Base-by-base conservation (phyloP, 1,140 invertebrate genomes). In the Helicoverpa zea region DNA sequence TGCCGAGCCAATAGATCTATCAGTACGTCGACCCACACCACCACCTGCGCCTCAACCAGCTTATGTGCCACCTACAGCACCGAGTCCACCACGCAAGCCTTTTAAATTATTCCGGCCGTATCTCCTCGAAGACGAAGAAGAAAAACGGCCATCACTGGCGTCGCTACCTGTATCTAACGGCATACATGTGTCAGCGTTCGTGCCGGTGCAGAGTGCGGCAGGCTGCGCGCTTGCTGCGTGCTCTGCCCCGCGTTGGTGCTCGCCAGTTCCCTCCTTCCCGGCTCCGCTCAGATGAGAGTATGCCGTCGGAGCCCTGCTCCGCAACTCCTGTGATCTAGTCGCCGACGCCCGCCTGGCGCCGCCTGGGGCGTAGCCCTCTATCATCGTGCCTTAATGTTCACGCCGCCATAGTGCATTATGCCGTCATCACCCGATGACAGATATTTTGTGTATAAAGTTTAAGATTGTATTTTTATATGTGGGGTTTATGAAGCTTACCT, bases 51-150 rank as follows among this genome's bases (percentile, higher is more conserved):
- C 86, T 2, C 82, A 87, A 35, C 81, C 85, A 30, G 81, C 72
- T 29, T 79, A 82, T 54, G 85, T 81, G 70, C 84, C 59, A 18
- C 82, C 72, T 23, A 68, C 84, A 2, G 78, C 81, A 11, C 83
- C 87, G 9, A 86, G 88, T 68, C 95, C 87, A 76, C 77, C 86
- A 30, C 88, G 89, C 58, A 95, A 94, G 81, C 92, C 94, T 56
- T 95, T 96, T 70, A 96, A 96, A 86, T 88, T 97, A 18, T 97
- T 97, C 91, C 96, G 97, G 88, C 97, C 93, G 11, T 94, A 93
- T 77, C 89, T 93, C 5, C 73, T 92, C 16, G 93, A 90, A 70
- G 92, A 94, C 35, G 90, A 92, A n/a, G 87, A 89, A 3, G 87
- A 90, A 52, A 89, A 88, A 75, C 83, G 87, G 63, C 91, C 91